Evolutionary conservation across 2,113 vertebrate genomes (phyloP), one percentile per base, ranked within the genome.

Genomic region (Calyptomena viridis): DNA sequence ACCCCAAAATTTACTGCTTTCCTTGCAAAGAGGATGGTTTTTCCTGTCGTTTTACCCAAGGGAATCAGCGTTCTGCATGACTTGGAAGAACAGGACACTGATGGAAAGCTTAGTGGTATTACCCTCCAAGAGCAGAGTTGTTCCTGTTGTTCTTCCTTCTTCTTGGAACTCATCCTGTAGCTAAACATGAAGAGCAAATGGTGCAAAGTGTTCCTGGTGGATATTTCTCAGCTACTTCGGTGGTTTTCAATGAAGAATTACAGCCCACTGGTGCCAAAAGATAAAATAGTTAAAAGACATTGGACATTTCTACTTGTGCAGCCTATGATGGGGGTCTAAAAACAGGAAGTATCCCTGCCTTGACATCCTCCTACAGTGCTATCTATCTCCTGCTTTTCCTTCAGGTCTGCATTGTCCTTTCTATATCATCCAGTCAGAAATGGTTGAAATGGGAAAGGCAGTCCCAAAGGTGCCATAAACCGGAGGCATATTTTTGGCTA

Each of bases 1-100:
- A 90, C 73, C 80, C 83, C 69, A 56, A 84, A 89, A 74, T 93
- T 83, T 95, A 95, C 89, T 93, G 74, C 87, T 87, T 97, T 76
- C 53, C 58, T 75, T 93, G 81, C 49, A 66, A 56, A 92, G 49
- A 89, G n/a, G 63, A 86, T 83, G 85, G 62, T 62, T 81, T 96
- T 95, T 96, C 82, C 92, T 93, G 92, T 83, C 90, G 68, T 91
- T 96, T 44, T 9, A 30, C 90, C 0, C 6, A 81, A 15, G 50
- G 44, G 76, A 86, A 92, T 81, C 53, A 46, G 39, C 20, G n/a
- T 71, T 63, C 63, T 63, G 56, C 19, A 4, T 62, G 39, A 78
- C 68, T 56, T 64, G 60, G 76, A 72, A n/a, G 75, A 79, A 40
- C 76, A 69, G 86, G 79, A 64, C 31, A 3, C 24, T 5, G 35